Conservation (phyloP, 2,113 vertebrate species). For the Protobothrops mucrosquamatus region DNA sequence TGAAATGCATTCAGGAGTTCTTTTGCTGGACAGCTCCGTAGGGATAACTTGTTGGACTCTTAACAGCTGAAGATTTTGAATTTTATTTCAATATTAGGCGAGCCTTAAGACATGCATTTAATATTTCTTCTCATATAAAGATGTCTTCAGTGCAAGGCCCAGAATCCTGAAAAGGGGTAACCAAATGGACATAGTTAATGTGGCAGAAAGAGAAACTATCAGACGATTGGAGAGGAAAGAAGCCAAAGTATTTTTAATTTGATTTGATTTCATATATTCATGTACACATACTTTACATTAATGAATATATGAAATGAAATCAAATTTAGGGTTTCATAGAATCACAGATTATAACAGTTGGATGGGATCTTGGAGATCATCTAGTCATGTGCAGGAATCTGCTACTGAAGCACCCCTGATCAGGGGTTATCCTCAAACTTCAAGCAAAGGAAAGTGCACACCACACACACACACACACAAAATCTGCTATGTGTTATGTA, state of each 20-base stretch:
- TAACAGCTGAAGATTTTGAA: background rate
- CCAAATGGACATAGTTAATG: background rate
- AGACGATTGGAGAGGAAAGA: background rate
- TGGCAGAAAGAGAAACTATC: background rate
- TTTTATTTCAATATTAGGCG: background rate
- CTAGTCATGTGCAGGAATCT: background rate
- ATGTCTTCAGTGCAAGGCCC: background rate
- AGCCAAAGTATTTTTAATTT: background rate
- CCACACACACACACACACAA: too few species aligned
- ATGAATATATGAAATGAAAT: background rate
- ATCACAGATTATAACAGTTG: background rate
- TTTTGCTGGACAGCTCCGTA: constrained; percentile 32
- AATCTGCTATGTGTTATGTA: background rate
- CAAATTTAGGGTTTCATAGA: background rate
- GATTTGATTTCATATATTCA: background rate
- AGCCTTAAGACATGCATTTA: background rate
- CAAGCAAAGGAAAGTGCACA: background rate
- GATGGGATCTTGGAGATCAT: background rate
- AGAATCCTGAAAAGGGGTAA: background rate
- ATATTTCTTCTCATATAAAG: background rate
- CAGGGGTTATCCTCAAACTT: background rate
- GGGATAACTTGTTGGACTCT: background rate
- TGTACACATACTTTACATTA: background rate
- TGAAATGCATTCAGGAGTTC: constrained; percentile 9
- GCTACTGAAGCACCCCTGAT: background rate